Evolutionary conservation across 2,888 invertebrate genomes (phyloP), one percentile per base, ranked within the genome.

Genomic region (Liopterus haemorrhoidalis): DNA sequence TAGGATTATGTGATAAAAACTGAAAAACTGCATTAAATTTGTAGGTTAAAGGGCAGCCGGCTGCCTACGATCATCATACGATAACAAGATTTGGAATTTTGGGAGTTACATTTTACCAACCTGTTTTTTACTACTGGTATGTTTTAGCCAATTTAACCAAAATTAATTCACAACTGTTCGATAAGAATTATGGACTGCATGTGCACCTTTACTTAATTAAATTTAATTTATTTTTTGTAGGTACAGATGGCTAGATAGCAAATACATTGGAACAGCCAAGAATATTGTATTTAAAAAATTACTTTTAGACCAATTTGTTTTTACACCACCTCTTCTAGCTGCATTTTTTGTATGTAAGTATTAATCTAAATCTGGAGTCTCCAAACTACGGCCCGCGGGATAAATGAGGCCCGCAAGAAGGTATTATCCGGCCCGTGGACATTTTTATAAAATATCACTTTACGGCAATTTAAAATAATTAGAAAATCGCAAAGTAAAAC

Each of bases 201-300:
- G n/a, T n/a, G n/a, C n/a, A n/a, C n/a, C n/a, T n/a, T n/a, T n/a
- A n/a, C n/a, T n/a, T n/a, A n/a, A n/a, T n/a, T n/a, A n/a, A n/a
- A n/a, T 27, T 42, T 21, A 47, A 25, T 39, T 48, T 41, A 19
- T 11, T 51, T 44, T 50, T 67, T 64, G 38, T 59, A 88, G 88
- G 86, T 90, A 88, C 66, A 81, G 75, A 69, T 85, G 79, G 74
- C 64, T 90, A 49, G 90, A 90, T 64, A 70, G 68, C 44, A 78
- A 73, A 49, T 80, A 81, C 53, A 72, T 73, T 0, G 89, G 88
- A 1, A 83, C 75, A 1, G 64, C 81, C 1, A 64, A 71, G 8
- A 77, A 70, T 60, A 72, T 75, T 0, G 75, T 89, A 16, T 59
- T 74, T 0, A 77, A 75, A 49, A 90, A 90, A 68, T 72, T 89